Evolutionary conservation across 2,888 invertebrate genomes (phyloP).

Genomic region (Oscheius sp.): DNA sequence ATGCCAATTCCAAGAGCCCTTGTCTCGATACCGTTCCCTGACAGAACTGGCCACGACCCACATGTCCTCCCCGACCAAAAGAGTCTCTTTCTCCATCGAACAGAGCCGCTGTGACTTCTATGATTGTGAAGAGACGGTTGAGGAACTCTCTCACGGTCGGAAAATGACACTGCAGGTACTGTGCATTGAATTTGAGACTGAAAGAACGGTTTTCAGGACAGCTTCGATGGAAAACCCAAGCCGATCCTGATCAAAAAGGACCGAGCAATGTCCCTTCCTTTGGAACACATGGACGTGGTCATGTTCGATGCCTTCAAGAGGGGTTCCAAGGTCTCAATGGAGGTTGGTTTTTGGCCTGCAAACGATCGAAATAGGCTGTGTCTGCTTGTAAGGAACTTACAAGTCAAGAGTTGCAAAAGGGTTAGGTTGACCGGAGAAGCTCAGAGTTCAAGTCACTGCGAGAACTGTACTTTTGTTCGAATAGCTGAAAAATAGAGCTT

Average conservation of each 20-base stretch:
- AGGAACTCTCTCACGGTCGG: background rate
- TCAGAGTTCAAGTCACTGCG: too few species aligned
- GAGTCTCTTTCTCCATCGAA: conserved; percentile 35
- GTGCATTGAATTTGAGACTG: background rate
- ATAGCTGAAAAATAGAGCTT: too few species aligned
- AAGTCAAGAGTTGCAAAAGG: too few species aligned
- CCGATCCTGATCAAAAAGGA: conserved; percentile 47
- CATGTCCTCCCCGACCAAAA: conserved; percentile 20
- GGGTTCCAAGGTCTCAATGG: conserved; percentile 53
- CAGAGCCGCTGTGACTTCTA: conserved; percentile 17
- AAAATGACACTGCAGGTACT: conserved; percentile 8
- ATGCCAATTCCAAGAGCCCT: conserved; percentile 1
- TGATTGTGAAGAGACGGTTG: conserved; percentile 3
- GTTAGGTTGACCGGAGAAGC: too few species aligned
- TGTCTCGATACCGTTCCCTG: conserved; percentile 23
- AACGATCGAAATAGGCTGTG: too few species aligned
- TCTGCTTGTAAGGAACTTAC: too few species aligned
- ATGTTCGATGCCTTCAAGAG: conserved; percentile 63
- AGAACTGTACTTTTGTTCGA: too few species aligned
- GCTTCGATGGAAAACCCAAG: conserved; percentile 8
- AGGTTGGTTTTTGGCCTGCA: conserved; percentile 32
- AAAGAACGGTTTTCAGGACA: conserved; percentile 6
- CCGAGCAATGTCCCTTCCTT: conserved; percentile 36
- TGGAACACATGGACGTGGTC: conserved; percentile 64
- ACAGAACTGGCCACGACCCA: conserved; percentile 16